phyloP scores from a whole-genome alignment of 2,888 invertebrate genomes.

The Cheilosia soror region DNA sequence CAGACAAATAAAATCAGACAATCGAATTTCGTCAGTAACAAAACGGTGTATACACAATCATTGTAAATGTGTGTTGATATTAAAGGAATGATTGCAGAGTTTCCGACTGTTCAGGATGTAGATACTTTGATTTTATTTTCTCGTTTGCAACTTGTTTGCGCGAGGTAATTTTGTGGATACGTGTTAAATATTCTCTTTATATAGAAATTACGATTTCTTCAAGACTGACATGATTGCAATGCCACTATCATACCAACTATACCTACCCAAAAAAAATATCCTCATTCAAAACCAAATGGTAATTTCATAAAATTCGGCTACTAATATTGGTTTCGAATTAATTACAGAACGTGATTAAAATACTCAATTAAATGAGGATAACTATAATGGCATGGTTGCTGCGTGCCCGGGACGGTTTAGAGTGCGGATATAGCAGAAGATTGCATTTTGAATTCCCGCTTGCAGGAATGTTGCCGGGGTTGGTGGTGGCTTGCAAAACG shows the following conservation, averaged over 20 bases:
- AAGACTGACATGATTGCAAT: too few relatives aligned
- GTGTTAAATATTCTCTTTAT: too few relatives aligned
- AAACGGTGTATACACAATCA: background rate
- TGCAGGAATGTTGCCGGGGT: background rate
- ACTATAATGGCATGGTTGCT: constrained; percentile 1
- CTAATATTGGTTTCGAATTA: constrained; percentile 38
- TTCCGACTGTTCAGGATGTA: too few relatives aligned
- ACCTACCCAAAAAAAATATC: background rate
- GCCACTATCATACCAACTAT: too few relatives aligned
- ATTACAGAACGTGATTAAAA: constrained; percentile 57
- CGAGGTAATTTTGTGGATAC: too few relatives aligned
- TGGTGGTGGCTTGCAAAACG: background rate
- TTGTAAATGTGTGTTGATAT: background rate
- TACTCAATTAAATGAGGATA: constrained; percentile 43
- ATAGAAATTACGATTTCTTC: too few relatives aligned
- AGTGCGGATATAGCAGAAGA: background rate
- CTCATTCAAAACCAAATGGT: constrained; percentile 8
- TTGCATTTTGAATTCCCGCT: background rate
- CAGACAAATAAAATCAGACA: constrained; percentile 47
- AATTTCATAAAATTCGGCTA: constrained; percentile 31
- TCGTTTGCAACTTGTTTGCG: too few relatives aligned
- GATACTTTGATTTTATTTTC: too few relatives aligned
- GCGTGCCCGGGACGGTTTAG: background rate
- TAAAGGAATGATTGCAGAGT: too few relatives aligned
- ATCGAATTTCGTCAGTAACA: constrained; percentile 11